A percentile compares a stretch with the other conserved stretches of the same genome.
Conservation (phyloP, 2,888 invertebrate species). For the Eupithecia exiguata region DNA sequence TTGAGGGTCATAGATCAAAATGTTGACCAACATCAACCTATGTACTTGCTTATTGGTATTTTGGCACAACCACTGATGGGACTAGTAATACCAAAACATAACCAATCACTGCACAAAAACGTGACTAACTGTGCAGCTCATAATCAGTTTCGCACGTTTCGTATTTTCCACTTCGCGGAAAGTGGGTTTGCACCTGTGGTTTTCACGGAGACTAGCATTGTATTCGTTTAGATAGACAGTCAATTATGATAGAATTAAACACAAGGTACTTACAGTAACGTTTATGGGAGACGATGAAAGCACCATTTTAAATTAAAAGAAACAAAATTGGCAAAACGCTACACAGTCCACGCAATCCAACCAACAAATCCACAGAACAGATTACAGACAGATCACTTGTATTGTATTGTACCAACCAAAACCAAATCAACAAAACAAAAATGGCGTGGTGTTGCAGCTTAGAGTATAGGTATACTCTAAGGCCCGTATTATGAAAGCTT, state of each 20-base stretch:
- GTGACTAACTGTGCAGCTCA: background rate
- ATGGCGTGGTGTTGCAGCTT: too few relatives aligned
- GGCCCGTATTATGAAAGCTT: too few relatives aligned
- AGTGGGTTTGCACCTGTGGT: background rate
- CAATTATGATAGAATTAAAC: background rate
- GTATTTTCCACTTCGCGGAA: background rate
- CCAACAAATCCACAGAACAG: too few relatives aligned
- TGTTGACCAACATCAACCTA: background rate
- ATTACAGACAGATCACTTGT: too few relatives aligned
- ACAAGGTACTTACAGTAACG: constrained; percentile 21
- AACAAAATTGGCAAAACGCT: background rate
- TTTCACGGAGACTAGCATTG: background rate
- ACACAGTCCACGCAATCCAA: constrained; percentile 2
- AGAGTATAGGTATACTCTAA: too few relatives aligned
- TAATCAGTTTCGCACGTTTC: background rate
- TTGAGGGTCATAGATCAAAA: background rate
- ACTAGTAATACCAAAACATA: background rate
- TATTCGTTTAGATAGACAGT: background rate
- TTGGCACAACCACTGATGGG: background rate
- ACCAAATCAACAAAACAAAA: too few relatives aligned
- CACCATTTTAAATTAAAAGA: constrained; percentile 24
- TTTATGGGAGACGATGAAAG: constrained; percentile 13
- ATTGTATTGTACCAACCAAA: too few relatives aligned
- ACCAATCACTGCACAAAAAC: background rate
- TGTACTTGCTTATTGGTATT: background rate